Evolutionary conservation across 1,140 invertebrate species (phyloP), one percentile per base, ranked within the genome.

Genomic region (Drosophila obscura): DNA sequence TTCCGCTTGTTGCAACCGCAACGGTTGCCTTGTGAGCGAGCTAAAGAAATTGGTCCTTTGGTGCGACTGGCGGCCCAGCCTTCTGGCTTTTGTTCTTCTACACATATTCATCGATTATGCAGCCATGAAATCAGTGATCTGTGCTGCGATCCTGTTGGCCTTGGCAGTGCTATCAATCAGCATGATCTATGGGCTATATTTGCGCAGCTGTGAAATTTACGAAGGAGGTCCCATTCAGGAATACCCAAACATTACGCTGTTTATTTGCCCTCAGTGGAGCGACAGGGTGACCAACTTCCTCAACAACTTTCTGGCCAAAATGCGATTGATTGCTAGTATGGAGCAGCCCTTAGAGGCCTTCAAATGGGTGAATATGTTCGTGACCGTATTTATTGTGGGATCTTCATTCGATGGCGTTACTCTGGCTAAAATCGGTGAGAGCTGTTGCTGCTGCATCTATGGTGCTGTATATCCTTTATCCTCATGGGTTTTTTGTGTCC

Each of bases 31-130:
- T 9, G 48, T 16, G 8, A 31, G 26, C 8, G 48, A 65, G 28
- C 13, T 67, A 16, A 48, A 1, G 2, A 8, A 72, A 2, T 46
- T 73, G 49, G 51, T 73, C 7, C n/a, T 73, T 19, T 73, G 71
- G 71, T 39, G 45, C 28, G n/a, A 73, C 19, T 73, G 68, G 68
- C 39, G 24, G 31, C 51, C 56, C 22, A 44, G 68, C 1, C 0
- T 63, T 0, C 1, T 55, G 2, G 13, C 22, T 2, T 64, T 73
- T 19, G 6, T 9, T 2, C 11, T 58, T 2, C 15, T 74, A 2
- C 45, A 69, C 8, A 26, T 28, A 5, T 0, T 71, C 8, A 15
- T 59, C 8, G 49, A 35, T 3, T 44, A 69, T 51, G 8, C 69
- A 5, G 35, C 65, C 9, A 11, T 19, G 15, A 35, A 44, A 26